Evolutionary conservation across 2,888 invertebrate species (phyloP).

Genomic region (Tetheella fluctuosa): DNA sequence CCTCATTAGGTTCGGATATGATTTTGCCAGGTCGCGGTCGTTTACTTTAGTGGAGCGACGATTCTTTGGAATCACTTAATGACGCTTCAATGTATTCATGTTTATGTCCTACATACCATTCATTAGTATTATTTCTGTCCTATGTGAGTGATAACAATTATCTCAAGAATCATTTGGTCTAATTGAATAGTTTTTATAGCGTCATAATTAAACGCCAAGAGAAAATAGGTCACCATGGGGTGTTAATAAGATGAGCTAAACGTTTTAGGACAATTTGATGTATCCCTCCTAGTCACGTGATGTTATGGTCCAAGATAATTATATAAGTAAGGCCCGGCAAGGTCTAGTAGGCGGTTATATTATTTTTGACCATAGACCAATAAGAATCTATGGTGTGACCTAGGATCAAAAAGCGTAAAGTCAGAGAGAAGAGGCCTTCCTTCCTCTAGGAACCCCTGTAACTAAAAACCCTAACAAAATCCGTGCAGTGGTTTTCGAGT

Average conservation of each 20-base stretch:
- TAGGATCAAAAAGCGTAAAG: too few species aligned
- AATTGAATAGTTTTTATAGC: conserved; percentile 6
- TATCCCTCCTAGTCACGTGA: conserved; percentile 1
- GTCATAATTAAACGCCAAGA: conserved; percentile 2
- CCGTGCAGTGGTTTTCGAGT: too few species aligned
- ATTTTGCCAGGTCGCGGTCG: conserved; percentile 4
- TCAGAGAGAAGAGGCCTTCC: too few species aligned
- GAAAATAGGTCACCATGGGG: conserved; percentile 8
- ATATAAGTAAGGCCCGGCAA: too few species aligned
- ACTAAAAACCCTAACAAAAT: too few species aligned
- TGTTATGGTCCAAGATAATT: neutral
- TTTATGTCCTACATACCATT: neutral
- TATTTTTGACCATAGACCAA: too few species aligned
- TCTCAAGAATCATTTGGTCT: conserved; percentile 8
- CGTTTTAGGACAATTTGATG: neutral
- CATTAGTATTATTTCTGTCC: neutral
- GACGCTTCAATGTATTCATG: neutral
- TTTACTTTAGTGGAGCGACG: neutral
- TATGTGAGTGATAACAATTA: neutral
- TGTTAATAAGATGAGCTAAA: conserved; percentile 8
- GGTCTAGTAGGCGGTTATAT: too few species aligned
- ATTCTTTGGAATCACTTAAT: neutral
- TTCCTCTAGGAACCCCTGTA: too few species aligned
- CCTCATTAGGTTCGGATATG: neutral
- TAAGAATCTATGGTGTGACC: too few species aligned